Percentiles rank a stretch among this genome's conserved stretches.
Evolutionary conservation across 2,113 vertebrate species (phyloP).

Genomic region (Anarhynchus alexandrinus): DNA sequence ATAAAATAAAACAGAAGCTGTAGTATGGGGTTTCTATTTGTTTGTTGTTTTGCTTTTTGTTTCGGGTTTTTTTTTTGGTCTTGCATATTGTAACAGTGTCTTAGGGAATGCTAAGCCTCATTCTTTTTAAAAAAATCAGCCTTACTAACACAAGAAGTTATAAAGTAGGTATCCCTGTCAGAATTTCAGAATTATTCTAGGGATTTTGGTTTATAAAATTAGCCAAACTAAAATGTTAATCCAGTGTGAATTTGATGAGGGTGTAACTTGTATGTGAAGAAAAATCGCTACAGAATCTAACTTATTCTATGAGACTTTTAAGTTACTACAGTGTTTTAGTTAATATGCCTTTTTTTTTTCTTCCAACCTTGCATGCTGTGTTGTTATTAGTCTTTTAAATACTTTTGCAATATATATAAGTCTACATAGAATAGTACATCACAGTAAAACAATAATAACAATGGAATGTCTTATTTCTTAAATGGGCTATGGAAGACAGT

Average conservation of each 20-base stretch:
- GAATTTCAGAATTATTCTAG: neutral
- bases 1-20: neutral
- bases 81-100: neutral
- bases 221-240: neutral
- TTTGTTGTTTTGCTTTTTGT: neutral
- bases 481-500: neutral
- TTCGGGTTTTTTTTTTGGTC: neutral
- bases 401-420: rapidly evolving
- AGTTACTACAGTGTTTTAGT: neutral
- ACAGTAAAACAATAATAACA: neutral
- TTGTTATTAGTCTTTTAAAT: neutral
- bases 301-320: neutral
- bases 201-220: neutral
- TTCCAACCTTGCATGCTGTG: neutral
- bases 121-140: neutral
- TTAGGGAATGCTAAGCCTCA: neutral
- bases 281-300: neutral
- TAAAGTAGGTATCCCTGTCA: neutral
- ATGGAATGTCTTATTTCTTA: neutral
- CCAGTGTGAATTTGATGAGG: neutral
- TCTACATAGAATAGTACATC: neutral
- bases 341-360: neutral
- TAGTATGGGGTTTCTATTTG: neutral
- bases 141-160: neutral
- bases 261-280: neutral